A percentile compares a stretch with the other conserved stretches of the same genome.
Evolutionary conservation across 2,888 invertebrate species (phyloP).

Genomic region (Eretmocerus hayati): DNA sequence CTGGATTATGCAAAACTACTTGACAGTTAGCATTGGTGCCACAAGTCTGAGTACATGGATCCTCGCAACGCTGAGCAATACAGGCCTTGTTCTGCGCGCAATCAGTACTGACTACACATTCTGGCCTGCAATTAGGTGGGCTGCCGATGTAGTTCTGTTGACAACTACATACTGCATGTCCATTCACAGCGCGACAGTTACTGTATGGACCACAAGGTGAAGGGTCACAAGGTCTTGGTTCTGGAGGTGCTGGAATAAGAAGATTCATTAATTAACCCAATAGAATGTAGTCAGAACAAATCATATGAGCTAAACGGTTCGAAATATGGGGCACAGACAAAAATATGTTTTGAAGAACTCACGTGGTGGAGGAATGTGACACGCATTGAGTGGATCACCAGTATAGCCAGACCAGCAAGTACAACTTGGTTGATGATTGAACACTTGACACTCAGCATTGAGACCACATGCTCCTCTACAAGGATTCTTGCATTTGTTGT

Average conservation of each 20-base stretch:
- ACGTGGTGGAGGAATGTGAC: slow-evolving; percentile 51
- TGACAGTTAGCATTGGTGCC: slow-evolving; percentile 74
- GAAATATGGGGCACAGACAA: no score
- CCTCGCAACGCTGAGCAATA: slow-evolving; percentile 69
- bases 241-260: slow-evolving; percentile 22
- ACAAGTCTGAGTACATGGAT: slow-evolving; percentile 79
- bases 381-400: slow-evolving; percentile 72
- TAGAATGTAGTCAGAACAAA: background rate
- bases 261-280: background rate
- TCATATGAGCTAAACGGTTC: no score
- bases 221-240: slow-evolving; percentile 55
- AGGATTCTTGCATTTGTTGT: slow-evolving; percentile 78
- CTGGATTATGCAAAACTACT: slow-evolving; percentile 78
- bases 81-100: slow-evolving; percentile 77
- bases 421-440: slow-evolving; percentile 76
- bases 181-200: slow-evolving; percentile 64
- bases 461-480: slow-evolving; percentile 77
- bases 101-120: slow-evolving; percentile 77
- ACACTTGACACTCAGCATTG: slow-evolving; percentile 75
- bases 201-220: slow-evolving; percentile 78
- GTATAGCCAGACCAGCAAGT: slow-evolving; percentile 66
- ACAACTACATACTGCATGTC: slow-evolving; percentile 76
- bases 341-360: background rate
- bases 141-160: slow-evolving; percentile 70
- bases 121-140: slow-evolving; percentile 71